phyloP scores from a whole-genome alignment of 2,888 invertebrate genomes.

The Drosophila subsilvestris region DNA sequence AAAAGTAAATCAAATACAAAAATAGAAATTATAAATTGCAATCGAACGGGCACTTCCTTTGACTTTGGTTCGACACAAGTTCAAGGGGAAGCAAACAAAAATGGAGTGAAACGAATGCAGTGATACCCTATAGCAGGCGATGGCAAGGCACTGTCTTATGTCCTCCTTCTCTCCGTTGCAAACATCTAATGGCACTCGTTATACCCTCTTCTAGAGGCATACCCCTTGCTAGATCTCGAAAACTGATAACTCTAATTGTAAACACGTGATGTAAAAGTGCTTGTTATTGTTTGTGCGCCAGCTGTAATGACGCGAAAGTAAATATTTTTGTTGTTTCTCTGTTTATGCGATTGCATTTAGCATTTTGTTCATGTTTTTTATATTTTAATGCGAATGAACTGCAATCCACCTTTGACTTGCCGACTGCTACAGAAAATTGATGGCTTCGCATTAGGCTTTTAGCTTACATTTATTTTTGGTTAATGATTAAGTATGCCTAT shows the following conservation, averaged over 20 bases:
- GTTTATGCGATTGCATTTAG: neutral
- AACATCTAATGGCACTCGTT: neutral
- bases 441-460: neutral
- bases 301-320: neutral
- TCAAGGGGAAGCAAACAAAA: neutral
- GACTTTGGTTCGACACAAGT: slow-evolving; percentile 3
- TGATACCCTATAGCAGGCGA: neutral
- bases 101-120: neutral
- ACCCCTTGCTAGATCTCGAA: neutral
- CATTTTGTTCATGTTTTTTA: neutral
- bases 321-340: neutral
- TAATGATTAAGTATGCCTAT: neutral
- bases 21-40: slow-evolving; percentile 16
- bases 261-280: neutral
- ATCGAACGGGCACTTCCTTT: slow-evolving; percentile 19
- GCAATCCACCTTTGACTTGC: slow-evolving; percentile 17
- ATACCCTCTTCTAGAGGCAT: neutral
- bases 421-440: slow-evolving; percentile 5
- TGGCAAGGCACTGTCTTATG: too few species aligned
- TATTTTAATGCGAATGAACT: slow-evolving; percentile 20
- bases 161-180: neutral
- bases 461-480: neutral
- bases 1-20: slow-evolving; percentile 11
- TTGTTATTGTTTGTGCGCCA: slow-evolving; percentile 1
- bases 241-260: neutral